phyloP scores from a whole-genome alignment of 1,140 invertebrate species.

The Diachasmimorpha longicaudata region DNA sequence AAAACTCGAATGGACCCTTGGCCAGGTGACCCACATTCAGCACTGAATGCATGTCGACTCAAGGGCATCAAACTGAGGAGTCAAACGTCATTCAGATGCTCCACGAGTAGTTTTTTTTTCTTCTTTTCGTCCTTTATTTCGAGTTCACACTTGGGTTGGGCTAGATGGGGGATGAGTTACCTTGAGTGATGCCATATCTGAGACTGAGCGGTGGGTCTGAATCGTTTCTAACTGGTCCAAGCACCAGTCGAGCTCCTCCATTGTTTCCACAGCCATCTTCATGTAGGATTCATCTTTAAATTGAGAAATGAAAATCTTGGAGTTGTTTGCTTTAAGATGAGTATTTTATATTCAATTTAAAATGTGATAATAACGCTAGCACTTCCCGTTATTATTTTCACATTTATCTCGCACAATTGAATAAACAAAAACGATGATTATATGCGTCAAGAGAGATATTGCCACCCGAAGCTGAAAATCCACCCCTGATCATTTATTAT shows the following conservation, averaged over 20 bases:
- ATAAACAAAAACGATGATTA: no score
- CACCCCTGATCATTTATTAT: background rate
- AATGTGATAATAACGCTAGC: no score
- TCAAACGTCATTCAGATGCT: background rate
- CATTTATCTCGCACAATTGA: no score
- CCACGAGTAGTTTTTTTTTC: background rate
- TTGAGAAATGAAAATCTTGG: background rate
- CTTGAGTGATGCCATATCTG: conserved; percentile 99
- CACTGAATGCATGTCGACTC: background rate
- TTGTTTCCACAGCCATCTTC: conserved; percentile 92
- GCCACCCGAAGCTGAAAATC: no score
- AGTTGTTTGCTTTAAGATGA: background rate
- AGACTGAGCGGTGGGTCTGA: conserved; percentile 98
- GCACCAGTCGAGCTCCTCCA: conserved; percentile 99
- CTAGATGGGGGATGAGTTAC: conserved; percentile 63
- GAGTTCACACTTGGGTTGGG: background rate
- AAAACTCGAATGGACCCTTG: conserved; percentile 15
- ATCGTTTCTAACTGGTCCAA: conserved; percentile 99
- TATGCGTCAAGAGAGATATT: background rate
- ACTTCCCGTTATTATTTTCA: no score
- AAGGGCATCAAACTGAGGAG: conserved; percentile 10
- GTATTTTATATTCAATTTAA: no score
- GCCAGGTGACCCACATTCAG: conserved; percentile 23
- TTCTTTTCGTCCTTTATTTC: background rate
- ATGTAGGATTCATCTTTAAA: conserved; percentile 87